These are phyloP conservation scores for Troilus luridus DNA, from an alignment of 2,888 invertebrate species.

Conservation along the genomic window DNA sequence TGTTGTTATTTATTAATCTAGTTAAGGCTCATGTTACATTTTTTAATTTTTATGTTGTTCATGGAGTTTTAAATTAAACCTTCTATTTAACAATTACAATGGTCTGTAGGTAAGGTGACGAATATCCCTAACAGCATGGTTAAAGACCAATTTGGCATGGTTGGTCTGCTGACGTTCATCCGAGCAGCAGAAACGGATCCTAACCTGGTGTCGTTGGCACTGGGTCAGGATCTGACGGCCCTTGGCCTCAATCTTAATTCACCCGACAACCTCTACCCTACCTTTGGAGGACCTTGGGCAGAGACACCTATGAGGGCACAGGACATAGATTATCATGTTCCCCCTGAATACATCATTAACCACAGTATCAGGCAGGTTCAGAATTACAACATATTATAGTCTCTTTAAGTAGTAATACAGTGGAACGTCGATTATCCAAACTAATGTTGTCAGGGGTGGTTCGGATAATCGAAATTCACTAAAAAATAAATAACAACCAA, in stretches of 20 bases:
- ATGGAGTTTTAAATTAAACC: not conserved
- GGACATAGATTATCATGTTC: conserved; percentile 98
- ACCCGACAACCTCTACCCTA: conserved; percentile 97
- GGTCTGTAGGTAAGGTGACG: conserved; percentile 88
- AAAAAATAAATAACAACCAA: too few species aligned
- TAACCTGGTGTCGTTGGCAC: conserved; percentile 94
- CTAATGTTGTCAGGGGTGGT: too few species aligned
- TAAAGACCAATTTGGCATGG: conserved; percentile 99
- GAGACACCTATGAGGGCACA: conserved; percentile 98
- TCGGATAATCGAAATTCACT: too few species aligned
- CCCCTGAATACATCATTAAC: conserved; percentile 98
- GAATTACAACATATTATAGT: not conserved
- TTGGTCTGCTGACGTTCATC: conserved; percentile 97
- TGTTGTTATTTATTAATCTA: not conserved
- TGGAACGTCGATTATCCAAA: too few species aligned
- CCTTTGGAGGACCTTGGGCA: conserved; percentile 99
- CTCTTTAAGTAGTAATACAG: not conserved
- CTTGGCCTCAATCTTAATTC: conserved; percentile 98
- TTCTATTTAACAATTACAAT: not conserved
- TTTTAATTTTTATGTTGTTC: not conserved
- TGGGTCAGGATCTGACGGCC: conserved; percentile 98
- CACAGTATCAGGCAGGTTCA: conserved; percentile 86
- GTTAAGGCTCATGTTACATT: not conserved
- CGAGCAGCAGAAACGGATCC: conserved; percentile 98
- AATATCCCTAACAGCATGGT: conserved; percentile 99